Evolutionary conservation across 2,113 vertebrate genomes (phyloP).

Genomic region (Onychostoma macrolepis): DNA sequence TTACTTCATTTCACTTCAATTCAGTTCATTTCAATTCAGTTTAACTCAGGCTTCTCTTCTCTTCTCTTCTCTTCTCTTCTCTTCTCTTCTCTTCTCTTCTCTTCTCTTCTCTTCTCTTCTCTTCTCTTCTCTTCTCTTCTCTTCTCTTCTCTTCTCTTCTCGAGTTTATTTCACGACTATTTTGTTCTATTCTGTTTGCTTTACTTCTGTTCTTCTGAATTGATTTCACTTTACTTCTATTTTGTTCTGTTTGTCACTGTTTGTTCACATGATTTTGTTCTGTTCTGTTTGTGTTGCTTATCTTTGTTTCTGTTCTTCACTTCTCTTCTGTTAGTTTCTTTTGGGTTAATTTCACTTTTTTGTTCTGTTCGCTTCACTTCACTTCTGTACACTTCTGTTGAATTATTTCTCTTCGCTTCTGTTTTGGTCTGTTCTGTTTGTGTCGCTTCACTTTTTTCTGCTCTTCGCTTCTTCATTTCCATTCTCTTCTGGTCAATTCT

Average conservation of each 20-base stretch:
- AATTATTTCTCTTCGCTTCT: neutral
- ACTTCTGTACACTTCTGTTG: neutral
- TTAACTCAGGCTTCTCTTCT: neutral
- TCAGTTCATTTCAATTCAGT: neutral
- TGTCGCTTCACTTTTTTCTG: neutral
- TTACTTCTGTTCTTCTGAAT: neutral
- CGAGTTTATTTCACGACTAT: neutral
- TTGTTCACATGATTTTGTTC: no score
- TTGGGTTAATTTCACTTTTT: neutral
- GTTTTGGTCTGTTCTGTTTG: neutral
- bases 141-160: neutral
- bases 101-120: neutral
- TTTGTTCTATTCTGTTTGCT: neutral
- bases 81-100: neutral
- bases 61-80: neutral
- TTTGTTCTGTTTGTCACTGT: no score
- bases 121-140: neutral
- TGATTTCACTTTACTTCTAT: neutral
- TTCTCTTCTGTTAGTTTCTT: neutral
- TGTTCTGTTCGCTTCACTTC: neutral
- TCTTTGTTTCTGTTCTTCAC: neutral
- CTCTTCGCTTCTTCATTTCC: neutral
- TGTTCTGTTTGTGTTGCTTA: no score
- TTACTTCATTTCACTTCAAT: neutral
- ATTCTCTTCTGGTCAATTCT: neutral